A percentile compares a stretch with the other conserved stretches of the same genome.
phyloP scores from a whole-genome alignment of 23 tunicate species.

The Clavelina lepadiformis region DNA sequence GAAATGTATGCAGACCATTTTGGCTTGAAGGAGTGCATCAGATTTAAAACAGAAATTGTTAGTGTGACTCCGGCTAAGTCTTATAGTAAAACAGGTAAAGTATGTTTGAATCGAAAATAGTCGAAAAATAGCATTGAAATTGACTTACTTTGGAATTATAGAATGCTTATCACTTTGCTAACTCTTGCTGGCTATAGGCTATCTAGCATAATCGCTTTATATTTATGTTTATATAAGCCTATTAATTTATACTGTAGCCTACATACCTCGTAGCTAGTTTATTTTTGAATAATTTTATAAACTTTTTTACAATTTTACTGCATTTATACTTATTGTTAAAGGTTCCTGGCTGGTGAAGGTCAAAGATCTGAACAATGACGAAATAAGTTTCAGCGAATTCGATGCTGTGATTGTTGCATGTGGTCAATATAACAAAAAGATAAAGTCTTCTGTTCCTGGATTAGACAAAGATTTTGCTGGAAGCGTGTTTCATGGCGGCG shows the following conservation, averaged over 20 bases:
- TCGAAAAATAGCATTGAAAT: neutral
- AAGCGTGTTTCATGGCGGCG: conserved; percentile 25
- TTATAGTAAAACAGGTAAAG: conserved; percentile 39
- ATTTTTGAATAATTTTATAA: neutral
- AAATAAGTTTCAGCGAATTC: conserved; percentile 1
- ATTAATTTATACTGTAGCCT: no score
- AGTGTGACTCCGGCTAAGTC: conserved; percentile 4
- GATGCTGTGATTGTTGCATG: conserved; percentile 24
- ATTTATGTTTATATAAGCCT: neutral
- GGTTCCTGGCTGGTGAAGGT: conserved; percentile 19
- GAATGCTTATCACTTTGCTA: neutral
- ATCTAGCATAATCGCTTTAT: neutral
- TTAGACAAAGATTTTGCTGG: conserved; percentile 40
- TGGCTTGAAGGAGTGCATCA: conserved; percentile 15
- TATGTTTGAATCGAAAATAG: no score
- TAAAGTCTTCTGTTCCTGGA: conserved; percentile 33
- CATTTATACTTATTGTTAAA: neutral
- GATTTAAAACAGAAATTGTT: conserved; percentile 31
- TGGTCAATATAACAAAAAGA: conserved; percentile 15
- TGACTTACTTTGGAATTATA: neutral
- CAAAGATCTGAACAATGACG: neutral
- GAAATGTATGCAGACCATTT: conserved; percentile 53
- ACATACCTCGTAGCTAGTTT: neutral
- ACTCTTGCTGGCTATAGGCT: neutral
- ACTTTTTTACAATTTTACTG: no score